Conservation (phyloP, 2,888 invertebrate species). For the Plutella xylostella region DNA sequence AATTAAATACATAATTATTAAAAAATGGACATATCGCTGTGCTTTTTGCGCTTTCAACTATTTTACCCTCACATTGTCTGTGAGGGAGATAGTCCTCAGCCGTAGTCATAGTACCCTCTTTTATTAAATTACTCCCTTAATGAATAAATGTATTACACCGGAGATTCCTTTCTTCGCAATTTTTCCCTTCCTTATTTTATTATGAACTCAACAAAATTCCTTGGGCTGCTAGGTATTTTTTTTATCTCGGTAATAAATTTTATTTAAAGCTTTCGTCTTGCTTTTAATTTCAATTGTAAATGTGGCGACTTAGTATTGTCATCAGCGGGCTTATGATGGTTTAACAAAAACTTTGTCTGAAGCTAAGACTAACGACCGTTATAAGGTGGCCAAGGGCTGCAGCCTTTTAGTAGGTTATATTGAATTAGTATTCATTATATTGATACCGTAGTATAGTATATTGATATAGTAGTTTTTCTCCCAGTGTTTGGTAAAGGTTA, state of each 20-base stretch:
- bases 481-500: no score
- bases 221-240: constrained; percentile 40
- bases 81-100: constrained; percentile 16
- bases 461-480: no score
- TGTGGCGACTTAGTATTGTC: constrained; percentile 16
- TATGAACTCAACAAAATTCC: constrained; percentile 46
- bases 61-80: background rate
- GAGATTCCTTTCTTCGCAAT: constrained; percentile 44
- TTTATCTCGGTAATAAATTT: constrained; percentile 48
- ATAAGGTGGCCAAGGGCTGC: no score
- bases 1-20: no score
- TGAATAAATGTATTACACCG: constrained; percentile 58
- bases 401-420: no score
- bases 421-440: no score
- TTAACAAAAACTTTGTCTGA: no score
- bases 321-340: background rate
- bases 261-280: constrained; percentile 38
- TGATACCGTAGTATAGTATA: no score
- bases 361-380: no score
- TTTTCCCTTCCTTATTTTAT: constrained; percentile 42
- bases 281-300: constrained; percentile 44
- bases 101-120: constrained; percentile 28
- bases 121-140: constrained; percentile 55
- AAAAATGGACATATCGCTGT: no score
- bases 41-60: no score